A percentile compares a stretch with the other conserved stretches of the same genome.
Conservation (phyloP, 2,888 invertebrate species). For the Leptothorax acervorum region DNA sequence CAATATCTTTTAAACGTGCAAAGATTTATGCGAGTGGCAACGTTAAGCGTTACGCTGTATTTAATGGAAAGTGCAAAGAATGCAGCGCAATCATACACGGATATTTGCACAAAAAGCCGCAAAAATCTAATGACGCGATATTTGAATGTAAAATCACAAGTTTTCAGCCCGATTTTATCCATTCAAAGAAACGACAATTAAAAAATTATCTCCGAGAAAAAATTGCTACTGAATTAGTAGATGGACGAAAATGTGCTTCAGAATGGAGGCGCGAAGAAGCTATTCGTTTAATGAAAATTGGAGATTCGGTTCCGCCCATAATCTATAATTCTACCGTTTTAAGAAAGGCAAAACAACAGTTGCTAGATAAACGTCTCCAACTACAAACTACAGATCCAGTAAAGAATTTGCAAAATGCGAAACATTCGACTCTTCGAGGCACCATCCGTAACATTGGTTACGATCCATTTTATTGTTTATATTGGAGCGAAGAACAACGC, state of each 20-base stretch:
- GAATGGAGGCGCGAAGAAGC: constrained; percentile 50
- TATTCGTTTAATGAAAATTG: constrained; percentile 52
- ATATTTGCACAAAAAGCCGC: background rate
- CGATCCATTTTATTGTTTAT: constrained; percentile 53
- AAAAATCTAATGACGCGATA: constrained; percentile 6
- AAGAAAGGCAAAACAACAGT: constrained; percentile 63
- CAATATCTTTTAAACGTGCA: constrained; percentile 16
- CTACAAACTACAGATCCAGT: background rate
- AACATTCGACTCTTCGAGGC: constrained; percentile 32
- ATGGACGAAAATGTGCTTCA: constrained; percentile 57
- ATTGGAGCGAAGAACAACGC: constrained; percentile 16
- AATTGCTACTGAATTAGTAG: constrained; percentile 54
- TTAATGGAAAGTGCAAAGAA: constrained; percentile 15
- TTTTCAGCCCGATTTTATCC: background rate
- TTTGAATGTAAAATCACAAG: constrained; percentile 10
- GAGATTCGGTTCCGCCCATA: constrained; percentile 51
- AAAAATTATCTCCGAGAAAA: constrained; percentile 51
- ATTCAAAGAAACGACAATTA: constrained; percentile 54
- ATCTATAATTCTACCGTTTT: constrained; percentile 38
- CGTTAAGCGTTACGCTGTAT: background rate
- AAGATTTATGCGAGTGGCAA: background rate
- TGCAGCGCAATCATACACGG: background rate
- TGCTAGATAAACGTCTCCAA: constrained; percentile 41
- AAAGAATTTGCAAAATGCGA: background rate
- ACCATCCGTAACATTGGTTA: constrained; percentile 56